Evolutionary conservation across 2,888 invertebrate genomes (phyloP), one percentile per base, ranked within the genome.

Genomic region (Drosophila mayaguana): DNA sequence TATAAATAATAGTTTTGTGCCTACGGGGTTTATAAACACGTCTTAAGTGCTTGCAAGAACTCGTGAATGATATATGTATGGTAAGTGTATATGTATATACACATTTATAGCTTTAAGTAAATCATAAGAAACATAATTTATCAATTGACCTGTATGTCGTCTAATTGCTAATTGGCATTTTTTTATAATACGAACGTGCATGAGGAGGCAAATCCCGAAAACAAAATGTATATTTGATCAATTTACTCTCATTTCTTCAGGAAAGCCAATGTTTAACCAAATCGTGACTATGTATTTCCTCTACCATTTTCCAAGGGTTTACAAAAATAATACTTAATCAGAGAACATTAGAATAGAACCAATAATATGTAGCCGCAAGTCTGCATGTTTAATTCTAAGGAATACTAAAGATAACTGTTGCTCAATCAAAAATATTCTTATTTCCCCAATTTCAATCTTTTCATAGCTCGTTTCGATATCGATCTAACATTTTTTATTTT

Each of bases 61-160:
- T 50, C 48, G 48, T 50, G 48, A 50, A 50, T 32, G 48, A 50
- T 50, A 50, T 32, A 50, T 18, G 48, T 32, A 50, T 50, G 48
- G 32, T 7, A 50, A 32, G 48, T 32, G 28, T 32, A n/a, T 50
- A 50, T 36, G 14, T 14, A 36, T 18, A 32, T 18, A 50, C 48
- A 50, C 48, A 50, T 50, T 6, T 32, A 50, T 50, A 50, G 48
- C 18, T 50, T 50, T 32, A 18, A 18, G 48, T n/a, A 50, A 50
- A 50, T 50, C 48, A 50, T 32, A 50, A 2, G 6, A 7, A 50
- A 50, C 48, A 50, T 7, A 48, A 48, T 28, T 48, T 48, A 28
- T 32, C 18, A 50, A 32, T 50, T 50, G 48, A 50, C 28, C 28
- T 12, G 28, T n/a, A 11, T 28, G 28, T 32, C 32, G 18, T 32